These are phyloP conservation scores for Platycheirus rosarum DNA, from an alignment of 2,888 invertebrate genomes.

Conservation along the genomic window DNA sequence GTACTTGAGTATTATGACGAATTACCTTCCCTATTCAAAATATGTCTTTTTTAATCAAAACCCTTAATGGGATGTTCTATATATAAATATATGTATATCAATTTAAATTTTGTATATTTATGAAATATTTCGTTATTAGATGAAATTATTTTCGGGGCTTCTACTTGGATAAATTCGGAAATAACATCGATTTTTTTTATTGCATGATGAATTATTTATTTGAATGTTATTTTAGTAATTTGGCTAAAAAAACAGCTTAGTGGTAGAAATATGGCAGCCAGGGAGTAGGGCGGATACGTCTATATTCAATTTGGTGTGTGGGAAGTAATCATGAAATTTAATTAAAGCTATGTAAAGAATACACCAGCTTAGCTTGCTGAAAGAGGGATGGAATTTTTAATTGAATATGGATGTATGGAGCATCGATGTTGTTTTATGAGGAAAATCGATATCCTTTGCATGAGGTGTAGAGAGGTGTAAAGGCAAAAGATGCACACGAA, in stretches of 20 bases:
- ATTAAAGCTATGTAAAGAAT: conserved; percentile 48
- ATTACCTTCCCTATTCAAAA: no score
- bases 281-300: not conserved
- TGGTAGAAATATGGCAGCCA: not conserved
- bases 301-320: conserved; percentile 7
- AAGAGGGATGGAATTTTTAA: conserved; percentile 44
- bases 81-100: no score
- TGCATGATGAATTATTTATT: conserved; percentile 15
- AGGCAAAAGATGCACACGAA: conserved; percentile 29
- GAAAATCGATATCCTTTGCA: conserved; percentile 28
- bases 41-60: no score
- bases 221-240: conserved; percentile 15
- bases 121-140: conserved; percentile 4
- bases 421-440: conserved; percentile 1
- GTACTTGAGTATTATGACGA: no score
- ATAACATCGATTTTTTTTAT: conserved; percentile 2
- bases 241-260: conserved; percentile 9
- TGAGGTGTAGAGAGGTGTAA: not conserved
- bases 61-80: no score
- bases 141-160: conserved; percentile 1
- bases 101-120: no score
- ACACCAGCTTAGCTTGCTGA: conserved; percentile 22
- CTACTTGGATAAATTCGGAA: not conserved
- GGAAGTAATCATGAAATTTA: conserved; percentile 26
- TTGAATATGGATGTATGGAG: conserved; percentile 1